Evolutionary conservation across 2,113 vertebrate genomes (phyloP).

Genomic region (Rhinopomastus cyanomelas): DNA sequence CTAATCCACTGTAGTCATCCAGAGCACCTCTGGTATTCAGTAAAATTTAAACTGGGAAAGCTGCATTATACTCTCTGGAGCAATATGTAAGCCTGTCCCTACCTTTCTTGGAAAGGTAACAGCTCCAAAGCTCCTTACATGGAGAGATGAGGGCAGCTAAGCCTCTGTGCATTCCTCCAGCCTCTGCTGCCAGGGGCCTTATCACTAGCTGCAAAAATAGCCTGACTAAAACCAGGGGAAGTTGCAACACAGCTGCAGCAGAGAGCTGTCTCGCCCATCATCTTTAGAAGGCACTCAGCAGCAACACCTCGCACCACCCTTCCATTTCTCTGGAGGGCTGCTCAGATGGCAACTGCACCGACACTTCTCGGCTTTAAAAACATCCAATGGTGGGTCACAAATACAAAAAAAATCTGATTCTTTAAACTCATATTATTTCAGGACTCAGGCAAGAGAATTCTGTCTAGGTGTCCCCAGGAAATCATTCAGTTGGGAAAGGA

Average conservation of each 20-base stretch:
- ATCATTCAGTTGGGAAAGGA: background rate
- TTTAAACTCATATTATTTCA: background rate
- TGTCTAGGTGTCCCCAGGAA: background rate
- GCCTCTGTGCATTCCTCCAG: slow-evolving; percentile 69
- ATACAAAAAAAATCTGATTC: background rate
- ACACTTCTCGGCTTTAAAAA: background rate
- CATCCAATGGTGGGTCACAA: background rate
- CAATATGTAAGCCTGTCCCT: slow-evolving; percentile 36
- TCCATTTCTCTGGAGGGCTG: background rate
- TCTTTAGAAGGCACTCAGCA: slow-evolving; percentile 1
- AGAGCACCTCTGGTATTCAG: slow-evolving; percentile 56
- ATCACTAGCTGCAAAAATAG: slow-evolving; percentile 83
- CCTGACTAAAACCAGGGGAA: slow-evolving; percentile 66
- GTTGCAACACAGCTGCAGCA: slow-evolving; percentile 42
- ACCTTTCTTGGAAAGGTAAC: slow-evolving; percentile 77
- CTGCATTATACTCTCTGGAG: slow-evolving; percentile 51
- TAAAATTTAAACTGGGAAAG: slow-evolving; percentile 57
- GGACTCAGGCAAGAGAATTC: background rate
- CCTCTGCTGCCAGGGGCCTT: slow-evolving; percentile 73
- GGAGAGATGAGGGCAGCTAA: slow-evolving; percentile 68
- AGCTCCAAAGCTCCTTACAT: slow-evolving; percentile 75
- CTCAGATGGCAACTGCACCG: background rate
- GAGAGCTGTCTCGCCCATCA: background rate
- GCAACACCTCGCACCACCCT: background rate
- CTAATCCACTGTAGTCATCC: slow-evolving; percentile 46